A percentile compares a stretch with the other conserved stretches of the same genome.
phyloP scores from a whole-genome alignment of 2,888 invertebrate species.

The Harpalus rubripes region DNA sequence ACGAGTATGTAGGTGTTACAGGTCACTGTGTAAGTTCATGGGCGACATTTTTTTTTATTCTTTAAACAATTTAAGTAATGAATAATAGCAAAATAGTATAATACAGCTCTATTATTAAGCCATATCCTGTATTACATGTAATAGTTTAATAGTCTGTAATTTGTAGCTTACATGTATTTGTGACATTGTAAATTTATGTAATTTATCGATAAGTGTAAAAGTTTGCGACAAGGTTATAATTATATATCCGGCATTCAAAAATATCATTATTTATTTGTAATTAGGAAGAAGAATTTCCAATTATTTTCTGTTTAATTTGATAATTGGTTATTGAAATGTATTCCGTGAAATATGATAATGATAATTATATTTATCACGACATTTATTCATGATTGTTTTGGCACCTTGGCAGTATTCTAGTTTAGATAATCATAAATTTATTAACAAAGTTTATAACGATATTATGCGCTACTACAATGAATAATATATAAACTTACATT shows the following conservation, averaged over 20 bases:
- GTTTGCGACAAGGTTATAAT: not conserved
- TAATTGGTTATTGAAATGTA: not conserved
- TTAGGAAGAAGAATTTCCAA: not conserved
- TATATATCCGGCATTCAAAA: not conserved
- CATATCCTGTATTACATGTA: not conserved
- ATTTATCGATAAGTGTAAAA: not conserved
- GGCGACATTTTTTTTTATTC: not conserved
- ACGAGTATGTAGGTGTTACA: not conserved
- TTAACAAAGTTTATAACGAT: too few relatives aligned
- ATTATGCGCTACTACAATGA: too few relatives aligned
- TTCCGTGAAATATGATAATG: not conserved
- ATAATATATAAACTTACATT: too few relatives aligned
- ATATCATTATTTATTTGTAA: not conserved
- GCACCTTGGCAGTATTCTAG: not conserved
- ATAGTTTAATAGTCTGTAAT: not conserved
- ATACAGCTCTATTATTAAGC: not conserved
- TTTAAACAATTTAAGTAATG: not conserved
- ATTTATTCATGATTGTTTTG: not conserved
- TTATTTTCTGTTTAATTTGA: not conserved
- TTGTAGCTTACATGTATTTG: not conserved
- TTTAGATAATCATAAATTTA: too few relatives aligned
- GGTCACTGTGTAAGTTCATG: not conserved
- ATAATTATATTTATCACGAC: not conserved
- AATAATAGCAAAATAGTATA: not conserved
- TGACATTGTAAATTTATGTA: not conserved